Evolutionary conservation across 2,888 invertebrate species (phyloP), one percentile per base, ranked within the genome.

Genomic region (Zhuqinia jingwanae): DNA sequence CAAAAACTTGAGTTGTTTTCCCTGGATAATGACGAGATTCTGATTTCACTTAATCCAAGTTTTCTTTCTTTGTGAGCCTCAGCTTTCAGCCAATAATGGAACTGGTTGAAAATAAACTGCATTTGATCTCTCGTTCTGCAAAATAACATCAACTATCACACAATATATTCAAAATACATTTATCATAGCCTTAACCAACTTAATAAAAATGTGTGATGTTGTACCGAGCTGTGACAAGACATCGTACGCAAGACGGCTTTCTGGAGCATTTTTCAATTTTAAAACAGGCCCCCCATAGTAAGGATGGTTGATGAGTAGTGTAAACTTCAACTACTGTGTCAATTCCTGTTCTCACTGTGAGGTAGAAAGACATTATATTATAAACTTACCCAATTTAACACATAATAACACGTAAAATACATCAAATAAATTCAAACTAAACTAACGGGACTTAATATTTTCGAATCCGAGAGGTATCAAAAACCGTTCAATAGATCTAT

Each of bases 41-140:
- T 68, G 17, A 88, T 20, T 36, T 70, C 81, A 36, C 42, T 65
- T 3, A 68, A 42, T 25, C 87, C 80, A 13, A 22, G 15, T 13
- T 58, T 25, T 30, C 36, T 53, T 2, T 84, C 87, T 42, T 45
- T 56, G 11, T 20, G 15, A 0, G 13, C 17, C 73, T 88, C 83
- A 20, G 50, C 75, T 0, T 50, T 1, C 6, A 88, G 20, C 83
- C 83, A 88, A 13, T 1, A 27, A 30, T 56, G 27, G 11, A 88
- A 63, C 10, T 87, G 45, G 15, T 3, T 17, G 17, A 20, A 53
- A 17, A 88, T 27, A 15, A 27, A 63, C 11, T 70, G 77, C 79
- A 87, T 75, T 80, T 88, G 88, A n/a, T 81, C 63, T 1, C n/a
- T 42, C 1, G 84, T 81, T 68, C 88, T 88, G 58, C n/a, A 36